Base-by-base conservation (phyloP, 92 coral and sea anemone genomes). In the Virgularia gustaviana region DNA sequence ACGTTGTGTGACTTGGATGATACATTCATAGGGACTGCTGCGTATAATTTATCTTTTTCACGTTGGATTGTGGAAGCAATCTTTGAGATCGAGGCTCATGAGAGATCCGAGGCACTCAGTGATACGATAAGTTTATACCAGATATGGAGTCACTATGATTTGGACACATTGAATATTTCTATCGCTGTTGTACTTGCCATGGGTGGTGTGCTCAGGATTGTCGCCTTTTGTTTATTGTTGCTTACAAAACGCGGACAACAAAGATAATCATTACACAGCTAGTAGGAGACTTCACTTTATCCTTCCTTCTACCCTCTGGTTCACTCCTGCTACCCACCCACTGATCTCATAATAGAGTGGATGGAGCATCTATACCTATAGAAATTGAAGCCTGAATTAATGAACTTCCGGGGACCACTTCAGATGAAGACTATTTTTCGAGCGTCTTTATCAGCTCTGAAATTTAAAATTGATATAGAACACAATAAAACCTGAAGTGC, bases 61-160 rank as follows among this genome's bases (percentile, higher is more conserved):
- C 87, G 96, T 49, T 90, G 96, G 96, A 83, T 83, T 13, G 77
- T 85, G 57, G 96, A 90, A 65, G 96, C 91, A 44, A 65, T 90
- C 75, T 86, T 90, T 61, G 96, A 90, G 65, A 87, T 87, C 57
- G 96, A 90, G 62, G 96, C 91, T 28, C 34, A 37, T 25, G 87
- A 86, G 19, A 83, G 78, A 79, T 88, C 96, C 10, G 78, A 34
- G 18, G 96, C 81, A 60, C 29, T 83, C 70, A 78, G 62, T 25
- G 79, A 66, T 1, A 63, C 76, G 37, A 88, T 90, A 16, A 44
- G 73, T 22, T 1, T 18, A 13, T 54, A 84, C 12, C 83, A 84
- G 59, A 76, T 63, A n/a, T 74, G 73, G 68, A 90, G 87, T 42
- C 89, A 88, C 27, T 90, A 86, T 54, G 77, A 77, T 22, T 70